Percentiles rank a stretch among this genome's conserved stretches.
Conservation (phyloP, 2,797 vertebrate species). For the Nothura maculosa region DNA sequence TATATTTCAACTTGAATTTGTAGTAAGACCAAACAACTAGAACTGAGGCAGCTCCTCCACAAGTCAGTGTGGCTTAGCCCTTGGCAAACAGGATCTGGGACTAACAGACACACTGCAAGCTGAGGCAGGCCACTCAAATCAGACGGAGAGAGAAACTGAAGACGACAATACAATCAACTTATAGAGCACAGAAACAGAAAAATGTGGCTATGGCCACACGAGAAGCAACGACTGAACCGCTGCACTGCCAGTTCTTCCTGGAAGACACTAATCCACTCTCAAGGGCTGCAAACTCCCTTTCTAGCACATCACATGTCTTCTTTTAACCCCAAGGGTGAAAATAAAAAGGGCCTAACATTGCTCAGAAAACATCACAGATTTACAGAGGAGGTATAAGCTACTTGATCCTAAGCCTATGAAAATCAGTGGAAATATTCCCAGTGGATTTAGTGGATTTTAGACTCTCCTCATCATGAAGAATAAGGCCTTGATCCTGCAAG, state of each 20-base stretch:
- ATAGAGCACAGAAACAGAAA: neutral
- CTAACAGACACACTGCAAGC: neutral
- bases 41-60: neutral
- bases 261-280: neutral
- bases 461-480: neutral
- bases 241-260: neutral
- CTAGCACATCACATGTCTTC: accelerated
- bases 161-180: neutral
- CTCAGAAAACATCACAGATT: neutral
- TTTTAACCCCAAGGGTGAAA: neutral
- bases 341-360: accelerated
- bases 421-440: neutral
- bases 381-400: neutral
- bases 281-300: neutral
- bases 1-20: neutral
- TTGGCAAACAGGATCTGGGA: neutral
- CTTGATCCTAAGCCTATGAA: neutral
- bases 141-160: neutral
- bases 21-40: neutral
- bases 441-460: neutral
- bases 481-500: neutral
- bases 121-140: neutral
- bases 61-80: accelerated
- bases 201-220: neutral
- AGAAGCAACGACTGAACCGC: neutral